phyloP scores from a whole-genome alignment of 1,140 invertebrate species.

The Diachasma alloeum region DNA sequence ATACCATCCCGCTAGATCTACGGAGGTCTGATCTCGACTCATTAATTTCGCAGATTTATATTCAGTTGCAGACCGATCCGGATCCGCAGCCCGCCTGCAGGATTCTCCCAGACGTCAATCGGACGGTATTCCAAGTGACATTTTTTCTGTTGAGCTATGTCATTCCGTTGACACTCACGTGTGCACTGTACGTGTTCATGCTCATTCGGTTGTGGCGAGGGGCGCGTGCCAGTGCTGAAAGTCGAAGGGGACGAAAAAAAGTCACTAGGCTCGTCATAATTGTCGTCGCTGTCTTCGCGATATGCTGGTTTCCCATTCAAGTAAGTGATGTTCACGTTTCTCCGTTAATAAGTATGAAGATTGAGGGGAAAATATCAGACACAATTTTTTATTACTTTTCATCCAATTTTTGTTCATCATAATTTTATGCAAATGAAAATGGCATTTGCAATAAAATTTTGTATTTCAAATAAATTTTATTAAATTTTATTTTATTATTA shows the following conservation, averaged over 20 bases:
- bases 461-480: too few species aligned
- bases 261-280: constrained; percentile 94
- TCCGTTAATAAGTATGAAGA: not conserved
- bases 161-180: constrained; percentile 85
- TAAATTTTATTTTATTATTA: too few species aligned
- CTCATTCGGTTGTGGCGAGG: constrained; percentile 87
- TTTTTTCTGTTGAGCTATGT: constrained; percentile 89
- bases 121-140: constrained; percentile 70
- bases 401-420: too few species aligned
- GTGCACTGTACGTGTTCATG: constrained; percentile 91
- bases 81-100: constrained; percentile 53
- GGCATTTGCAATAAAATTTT: too few species aligned
- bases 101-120: constrained; percentile 50
- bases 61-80: not conserved
- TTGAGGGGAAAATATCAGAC: not conserved
- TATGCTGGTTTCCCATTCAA: constrained; percentile 96
- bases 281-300: constrained; percentile 92
- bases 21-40: not conserved
- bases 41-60: not conserved
- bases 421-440: too few species aligned
- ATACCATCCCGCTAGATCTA: too few species aligned
- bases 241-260: constrained; percentile 83
- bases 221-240: constrained; percentile 75
- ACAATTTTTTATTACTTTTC: not conserved
- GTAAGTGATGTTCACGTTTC: constrained; percentile 61